Evolutionary conservation across 2,797 vertebrate genomes (phyloP).

Genomic region (Pristis pectinata): DNA sequence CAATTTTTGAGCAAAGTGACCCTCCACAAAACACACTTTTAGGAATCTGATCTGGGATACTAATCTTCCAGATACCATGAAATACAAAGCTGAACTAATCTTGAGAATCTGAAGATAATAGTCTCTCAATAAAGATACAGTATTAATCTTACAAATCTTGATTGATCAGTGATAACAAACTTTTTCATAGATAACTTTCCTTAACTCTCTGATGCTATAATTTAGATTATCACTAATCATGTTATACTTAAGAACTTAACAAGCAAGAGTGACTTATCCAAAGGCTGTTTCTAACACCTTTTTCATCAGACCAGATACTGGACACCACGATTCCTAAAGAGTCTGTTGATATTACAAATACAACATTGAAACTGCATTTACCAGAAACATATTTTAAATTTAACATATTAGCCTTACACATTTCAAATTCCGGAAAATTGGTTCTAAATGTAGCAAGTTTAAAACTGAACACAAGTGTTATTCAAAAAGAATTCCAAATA

Average conservation of each 20-base stretch:
- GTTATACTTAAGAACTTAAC: no score
- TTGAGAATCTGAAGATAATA: conserved; percentile 12
- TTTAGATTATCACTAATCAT: no score
- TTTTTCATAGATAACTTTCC: background rate
- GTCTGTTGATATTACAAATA: background rate
- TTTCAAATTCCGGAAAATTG: background rate
- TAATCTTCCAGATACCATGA: background rate
- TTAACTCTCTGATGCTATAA: background rate
- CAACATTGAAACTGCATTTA: background rate
- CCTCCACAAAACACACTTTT: background rate
- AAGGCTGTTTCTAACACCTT: background rate
- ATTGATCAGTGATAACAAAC: background rate
- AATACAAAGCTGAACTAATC: conserved; percentile 26
- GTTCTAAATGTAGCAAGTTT: no score
- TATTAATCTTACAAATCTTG: background rate
- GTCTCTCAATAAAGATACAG: background rate
- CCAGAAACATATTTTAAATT: background rate
- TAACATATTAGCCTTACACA: background rate
- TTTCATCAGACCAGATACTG: background rate
- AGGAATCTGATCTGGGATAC: background rate
- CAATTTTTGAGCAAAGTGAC: background rate
- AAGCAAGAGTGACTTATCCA: no score
- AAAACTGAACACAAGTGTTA: background rate
- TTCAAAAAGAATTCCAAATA: background rate
- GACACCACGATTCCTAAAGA: background rate